phyloP scores from a whole-genome alignment of 2,797 vertebrate genomes.

The Acanthurus tractus region DNA sequence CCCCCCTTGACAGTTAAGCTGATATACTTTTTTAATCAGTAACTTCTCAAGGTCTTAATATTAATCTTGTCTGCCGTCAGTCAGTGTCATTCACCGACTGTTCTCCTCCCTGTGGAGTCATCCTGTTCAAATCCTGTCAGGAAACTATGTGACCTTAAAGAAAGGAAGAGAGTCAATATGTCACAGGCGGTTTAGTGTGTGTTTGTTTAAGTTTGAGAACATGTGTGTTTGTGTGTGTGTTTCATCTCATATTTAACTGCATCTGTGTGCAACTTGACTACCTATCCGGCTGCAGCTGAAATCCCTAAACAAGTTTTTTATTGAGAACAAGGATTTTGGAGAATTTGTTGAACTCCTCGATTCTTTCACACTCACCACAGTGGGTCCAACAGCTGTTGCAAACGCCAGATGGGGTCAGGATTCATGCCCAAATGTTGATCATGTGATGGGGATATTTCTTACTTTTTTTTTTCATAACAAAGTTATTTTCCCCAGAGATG shows the following conservation, averaged over 20 bases:
- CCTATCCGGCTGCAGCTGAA: slow-evolving; percentile 37
- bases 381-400: slow-evolving; percentile 78
- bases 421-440: slow-evolving; percentile 46
- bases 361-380: slow-evolving; percentile 52
- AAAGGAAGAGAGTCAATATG: slow-evolving; percentile 44
- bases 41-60: not conserved
- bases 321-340: slow-evolving; percentile 28
- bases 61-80: slow-evolving; percentile 8
- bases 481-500: slow-evolving; percentile 54
- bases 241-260: slow-evolving; percentile 20
- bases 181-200: slow-evolving; percentile 28
- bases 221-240: slow-evolving; percentile 18
- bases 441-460: slow-evolving; percentile 44
- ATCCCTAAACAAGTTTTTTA: slow-evolving; percentile 34
- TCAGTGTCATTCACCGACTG: slow-evolving; percentile 3
- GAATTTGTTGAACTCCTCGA: slow-evolving; percentile 54
- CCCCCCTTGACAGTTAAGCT: not conserved
- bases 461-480: slow-evolving; percentile 44
- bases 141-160: slow-evolving; percentile 45
- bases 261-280: slow-evolving; percentile 14
- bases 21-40: not conserved
- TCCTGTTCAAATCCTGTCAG: slow-evolving; percentile 33
- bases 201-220: slow-evolving; percentile 18
- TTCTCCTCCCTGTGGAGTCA: slow-evolving; percentile 32
- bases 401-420: slow-evolving; percentile 68